Evolutionary conservation across 2,888 invertebrate species (phyloP).

Genomic region (Netelia inedita): DNA sequence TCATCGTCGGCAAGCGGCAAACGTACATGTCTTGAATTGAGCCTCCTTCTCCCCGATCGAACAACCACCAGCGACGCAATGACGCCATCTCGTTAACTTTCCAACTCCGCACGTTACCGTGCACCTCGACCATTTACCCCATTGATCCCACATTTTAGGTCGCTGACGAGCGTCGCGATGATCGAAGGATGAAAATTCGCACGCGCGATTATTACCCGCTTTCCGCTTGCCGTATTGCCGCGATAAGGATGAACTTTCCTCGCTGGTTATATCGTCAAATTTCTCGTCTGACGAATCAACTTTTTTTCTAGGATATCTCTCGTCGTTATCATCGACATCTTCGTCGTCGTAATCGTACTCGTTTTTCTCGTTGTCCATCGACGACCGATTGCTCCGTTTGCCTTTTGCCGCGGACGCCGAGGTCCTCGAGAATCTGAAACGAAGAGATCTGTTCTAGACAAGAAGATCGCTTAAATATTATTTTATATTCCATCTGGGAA

Average conservation of each 20-base stretch:
- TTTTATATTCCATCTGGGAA: background rate
- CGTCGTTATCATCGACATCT: conserved; percentile 11
- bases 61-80: conserved; percentile 85
- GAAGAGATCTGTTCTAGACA: too few species aligned
- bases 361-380: background rate
- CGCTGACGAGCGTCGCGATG: conserved; percentile 64
- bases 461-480: background rate
- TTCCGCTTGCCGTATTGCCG: conserved; percentile 23
- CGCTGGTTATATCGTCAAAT: background rate
- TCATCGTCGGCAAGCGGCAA: conserved; percentile 81
- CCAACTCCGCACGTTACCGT: conserved; percentile 86
- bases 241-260: background rate
- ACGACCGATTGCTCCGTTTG: background rate
- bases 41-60: conserved; percentile 86
- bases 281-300: conserved; percentile 17
- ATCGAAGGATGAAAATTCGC: conserved; percentile 18
- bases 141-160: conserved; percentile 85
- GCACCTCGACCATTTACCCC: conserved; percentile 86
- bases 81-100: conserved; percentile 85
- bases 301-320: conserved; percentile 2
- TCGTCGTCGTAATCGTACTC: conserved; percentile 44
- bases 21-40: conserved; percentile 85
- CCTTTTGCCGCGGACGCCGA: background rate
- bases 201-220: conserved; percentile 49
- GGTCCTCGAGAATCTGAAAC: background rate